Conservation (phyloP, 2,888 invertebrate genomes). For the Drosophila macrothrix region DNA sequence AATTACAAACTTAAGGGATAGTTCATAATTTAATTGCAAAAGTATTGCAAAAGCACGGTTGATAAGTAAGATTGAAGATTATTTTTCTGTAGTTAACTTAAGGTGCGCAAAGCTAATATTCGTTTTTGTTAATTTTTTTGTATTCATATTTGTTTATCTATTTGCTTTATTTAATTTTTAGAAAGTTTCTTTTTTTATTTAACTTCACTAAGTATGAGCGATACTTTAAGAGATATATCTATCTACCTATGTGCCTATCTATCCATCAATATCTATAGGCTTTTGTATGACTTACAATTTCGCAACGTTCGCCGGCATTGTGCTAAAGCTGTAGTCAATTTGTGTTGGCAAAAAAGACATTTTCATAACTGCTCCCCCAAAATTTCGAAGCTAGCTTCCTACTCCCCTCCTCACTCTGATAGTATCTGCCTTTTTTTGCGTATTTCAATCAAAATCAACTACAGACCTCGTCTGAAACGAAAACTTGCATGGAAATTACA, state of each 20-base stretch:
- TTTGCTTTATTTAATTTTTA: neutral
- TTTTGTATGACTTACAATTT: neutral
- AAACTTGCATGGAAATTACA: slow-evolving; percentile 73
- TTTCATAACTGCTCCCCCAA: slow-evolving; percentile 13
- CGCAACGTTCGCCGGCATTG: neutral
- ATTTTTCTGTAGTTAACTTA: neutral
- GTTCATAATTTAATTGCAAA: neutral
- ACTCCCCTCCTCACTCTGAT: neutral
- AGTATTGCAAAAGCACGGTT: neutral
- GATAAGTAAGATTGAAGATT: neutral
- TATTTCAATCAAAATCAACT: slow-evolving; percentile 75
- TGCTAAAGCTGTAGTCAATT: neutral
- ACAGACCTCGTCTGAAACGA: slow-evolving; percentile 56
- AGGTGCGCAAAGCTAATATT: neutral
- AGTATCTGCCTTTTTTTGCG: slow-evolving; percentile 26
- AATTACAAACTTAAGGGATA: neutral
- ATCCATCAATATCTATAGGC: neutral
- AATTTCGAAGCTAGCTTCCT: neutral
- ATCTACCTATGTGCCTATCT: neutral
- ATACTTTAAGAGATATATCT: neutral
- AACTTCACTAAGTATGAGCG: neutral
- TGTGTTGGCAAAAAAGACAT: neutral
- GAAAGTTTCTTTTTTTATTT: neutral
- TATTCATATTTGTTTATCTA: neutral
- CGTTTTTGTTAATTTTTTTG: neutral